Evolutionary conservation across 2,888 invertebrate genomes (phyloP), one percentile per base, ranked within the genome.

Genomic region (Orgyia antiqua): DNA sequence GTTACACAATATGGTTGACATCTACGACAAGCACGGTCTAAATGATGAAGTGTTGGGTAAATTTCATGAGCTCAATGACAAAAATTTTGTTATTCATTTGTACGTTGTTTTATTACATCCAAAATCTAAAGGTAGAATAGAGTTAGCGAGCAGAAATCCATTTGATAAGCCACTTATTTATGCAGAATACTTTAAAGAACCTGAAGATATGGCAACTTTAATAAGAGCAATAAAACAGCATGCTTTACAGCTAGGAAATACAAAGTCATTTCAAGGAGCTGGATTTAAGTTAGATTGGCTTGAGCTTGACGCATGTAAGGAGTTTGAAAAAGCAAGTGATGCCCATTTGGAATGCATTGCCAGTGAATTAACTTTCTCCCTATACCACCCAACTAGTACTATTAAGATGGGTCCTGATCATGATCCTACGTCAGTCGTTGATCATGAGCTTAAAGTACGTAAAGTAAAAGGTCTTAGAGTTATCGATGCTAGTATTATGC

Each of bases 361-460:
- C 1, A 39, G 79, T 65, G 38, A 70, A 37, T 27, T 73, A 12
- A 75, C 77, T 2, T 66, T 73, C 37, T 71, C 78, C 1, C 88
- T 94, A 21, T 94, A 93, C 52, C 94, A 94, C 70, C 93, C 93
- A 0, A 88, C 89, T 1, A 89, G 93, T 28, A 89, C 90, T 1
- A 79, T 80, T 0, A 90, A 87, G 64, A 91, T 91, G 91, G 91
- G 91, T 3, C 83, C 88, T 0, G 51, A 53, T 2, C 49, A 34
- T 5, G 87, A 87, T 45, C 47, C 66, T 0, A 57, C 54, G 4
- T 69, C 90, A 0, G 90, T 91, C 0, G 89, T 91, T 0, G 87
- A 90, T 50, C 65, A 86, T 9, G 75, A 83, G 32, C 59, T 91
- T 0, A 87, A 71, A 15, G 89, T 91, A 0, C 78, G 82, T 11